phyloP scores from a whole-genome alignment of 2,797 vertebrate genomes.

The Siniperca obscura region DNA sequence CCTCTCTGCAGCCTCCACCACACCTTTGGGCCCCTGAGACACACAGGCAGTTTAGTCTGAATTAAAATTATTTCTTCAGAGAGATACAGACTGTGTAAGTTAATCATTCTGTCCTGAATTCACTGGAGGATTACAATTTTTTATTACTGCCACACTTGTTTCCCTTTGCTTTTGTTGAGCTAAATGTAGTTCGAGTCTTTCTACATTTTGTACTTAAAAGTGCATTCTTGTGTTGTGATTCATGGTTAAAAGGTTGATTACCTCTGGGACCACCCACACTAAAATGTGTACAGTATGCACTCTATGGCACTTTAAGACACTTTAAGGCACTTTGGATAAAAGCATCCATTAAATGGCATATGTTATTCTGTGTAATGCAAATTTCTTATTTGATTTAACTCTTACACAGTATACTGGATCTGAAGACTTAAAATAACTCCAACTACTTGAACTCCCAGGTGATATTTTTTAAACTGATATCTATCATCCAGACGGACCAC shows the following conservation, averaged over 20 bases:
- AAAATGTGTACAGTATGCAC: conserved; percentile 25
- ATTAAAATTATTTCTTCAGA: conserved; percentile 66
- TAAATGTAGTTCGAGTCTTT: conserved; percentile 37
- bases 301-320: conserved; percentile 6
- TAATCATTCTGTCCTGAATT: conserved; percentile 59
- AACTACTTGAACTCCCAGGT: conserved; percentile 12
- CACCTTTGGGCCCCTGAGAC: conserved; percentile 41
- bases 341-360: conserved; percentile 53
- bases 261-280: conserved; percentile 32
- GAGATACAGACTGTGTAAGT: conserved; percentile 41
- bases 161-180: conserved; percentile 50
- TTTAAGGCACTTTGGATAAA: conserved; percentile 57
- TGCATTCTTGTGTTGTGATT: conserved; percentile 63
- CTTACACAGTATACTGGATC: background rate
- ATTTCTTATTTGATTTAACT: conserved; percentile 43
- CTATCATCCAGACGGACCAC: conserved; percentile 21
- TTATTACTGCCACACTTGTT: conserved; percentile 53
- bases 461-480: conserved; percentile 41
- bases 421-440: conserved; percentile 47
- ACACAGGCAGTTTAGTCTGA: conserved; percentile 48
- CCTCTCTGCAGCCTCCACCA: conserved; percentile 33
- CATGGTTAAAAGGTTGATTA: conserved; percentile 47
- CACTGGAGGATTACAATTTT: conserved; percentile 47
- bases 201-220: conserved; percentile 53
- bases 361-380: conserved; percentile 39